Conservation (phyloP, 1,140 invertebrate species). For the Drosophila jambulina region DNA sequence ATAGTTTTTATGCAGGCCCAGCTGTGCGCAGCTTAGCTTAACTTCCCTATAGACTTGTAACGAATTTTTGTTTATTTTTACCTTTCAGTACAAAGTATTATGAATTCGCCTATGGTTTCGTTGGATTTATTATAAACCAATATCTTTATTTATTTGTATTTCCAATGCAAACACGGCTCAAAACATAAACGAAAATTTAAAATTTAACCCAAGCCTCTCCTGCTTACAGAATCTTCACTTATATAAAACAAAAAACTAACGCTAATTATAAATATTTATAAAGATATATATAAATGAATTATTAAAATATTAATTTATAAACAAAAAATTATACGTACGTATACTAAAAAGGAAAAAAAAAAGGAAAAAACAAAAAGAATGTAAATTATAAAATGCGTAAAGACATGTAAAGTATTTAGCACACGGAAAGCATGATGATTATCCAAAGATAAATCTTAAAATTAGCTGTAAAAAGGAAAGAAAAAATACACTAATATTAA, state of each 20-base stretch:
- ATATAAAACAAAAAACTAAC: conserved; percentile 3
- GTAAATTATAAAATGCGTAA: conserved; percentile 67
- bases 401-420: conserved; percentile 79
- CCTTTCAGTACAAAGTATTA: conserved; percentile 73
- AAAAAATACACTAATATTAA: conserved; percentile 74
- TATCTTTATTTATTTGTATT: conserved; percentile 46
- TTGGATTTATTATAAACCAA: conserved; percentile 37
- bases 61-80: conserved; percentile 47
- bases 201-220: conserved; percentile 21
- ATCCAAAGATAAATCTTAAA: conserved; percentile 80
- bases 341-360: conserved; percentile 24
- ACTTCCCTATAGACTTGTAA: conserved; percentile 37
- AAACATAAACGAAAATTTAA: conserved; percentile 28
- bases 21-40: conserved; percentile 34
- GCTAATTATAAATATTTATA: conserved; percentile 17
- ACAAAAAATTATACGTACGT: conserved; percentile 44
- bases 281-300: conserved; percentile 50
- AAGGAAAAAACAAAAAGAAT: conserved; percentile 24
- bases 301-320: conserved; percentile 50
- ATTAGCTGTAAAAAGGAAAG: conserved; percentile 76
- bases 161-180: conserved; percentile 60
- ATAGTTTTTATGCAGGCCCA: conserved; percentile 6
- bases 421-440: conserved; percentile 66
- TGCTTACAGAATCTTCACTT: conserved; percentile 42
- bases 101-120: conserved; percentile 58